Evolutionary conservation across 2,888 invertebrate species (phyloP).

Genomic region (Elgonia sp.): DNA sequence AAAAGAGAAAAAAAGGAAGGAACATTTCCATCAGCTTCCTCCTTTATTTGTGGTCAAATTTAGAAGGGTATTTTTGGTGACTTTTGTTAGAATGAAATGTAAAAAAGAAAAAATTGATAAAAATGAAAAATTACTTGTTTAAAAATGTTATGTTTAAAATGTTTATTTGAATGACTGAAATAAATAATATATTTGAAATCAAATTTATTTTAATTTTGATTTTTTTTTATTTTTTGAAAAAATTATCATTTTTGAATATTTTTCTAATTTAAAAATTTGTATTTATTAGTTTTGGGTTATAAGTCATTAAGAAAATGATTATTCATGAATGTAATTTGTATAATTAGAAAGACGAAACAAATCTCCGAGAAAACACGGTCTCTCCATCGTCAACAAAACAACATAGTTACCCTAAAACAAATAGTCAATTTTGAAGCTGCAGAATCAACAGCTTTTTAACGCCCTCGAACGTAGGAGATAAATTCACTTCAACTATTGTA

Average conservation of each 20-base stretch:
- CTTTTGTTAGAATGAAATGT: neutral
- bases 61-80: neutral
- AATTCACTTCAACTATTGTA: conserved; percentile 60
- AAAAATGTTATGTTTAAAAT: too few species aligned
- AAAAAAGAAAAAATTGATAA: too few species aligned
- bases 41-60: neutral
- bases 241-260: too few species aligned
- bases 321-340: neutral
- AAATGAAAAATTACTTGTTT: too few species aligned
- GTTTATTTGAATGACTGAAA: too few species aligned
- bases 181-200: too few species aligned
- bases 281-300: too few species aligned
- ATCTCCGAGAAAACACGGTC: conserved; percentile 14
- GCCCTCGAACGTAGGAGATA: conserved; percentile 45
- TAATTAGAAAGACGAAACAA: conserved; percentile 15
- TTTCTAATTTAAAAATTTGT: too few species aligned
- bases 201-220: too few species aligned
- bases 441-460: conserved; percentile 68
- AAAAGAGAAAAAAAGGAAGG: neutral
- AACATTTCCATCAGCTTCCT: too few species aligned
- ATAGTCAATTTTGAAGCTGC: conserved; percentile 54
- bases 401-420: conserved; percentile 51
- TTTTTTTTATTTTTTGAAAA: too few species aligned
- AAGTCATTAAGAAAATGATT: too few species aligned
- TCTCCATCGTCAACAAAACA: conserved; percentile 43